Base-by-base conservation (phyloP, 2,888 invertebrate species). In the Lepidonotus clava region DNA sequence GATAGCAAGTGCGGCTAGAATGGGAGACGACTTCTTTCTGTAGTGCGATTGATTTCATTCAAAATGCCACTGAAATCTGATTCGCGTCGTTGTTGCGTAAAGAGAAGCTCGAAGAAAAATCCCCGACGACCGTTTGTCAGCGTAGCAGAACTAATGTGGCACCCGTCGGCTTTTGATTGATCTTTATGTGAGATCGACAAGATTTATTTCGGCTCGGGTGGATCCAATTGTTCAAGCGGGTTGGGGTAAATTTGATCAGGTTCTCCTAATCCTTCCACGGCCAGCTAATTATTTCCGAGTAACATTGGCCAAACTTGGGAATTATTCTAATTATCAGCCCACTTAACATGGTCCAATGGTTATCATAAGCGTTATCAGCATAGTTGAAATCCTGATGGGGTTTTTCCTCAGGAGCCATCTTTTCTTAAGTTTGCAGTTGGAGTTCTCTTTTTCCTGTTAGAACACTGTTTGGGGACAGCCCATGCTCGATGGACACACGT, bases 151-250 rank as follows among this genome's bases (percentile, higher is more conserved):
- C 71, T 71, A 71, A 71, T 34, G 71, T 71, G 34, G 71, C 34
- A 71, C 18, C n/a, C 71, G 71, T 38, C 71, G 36, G 36, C 36
- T 34, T 71, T 11, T 38, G 71, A 71, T 71, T 71, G 71, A 36
- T 71, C 71, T 34, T 71, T 6, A 71, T 71, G 71, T 71, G 71
- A 71, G 38, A 71, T 71, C 71, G 71, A 71, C 71, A 71, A 36
- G 71, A 71, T 71, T 71, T 71, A 71, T 71, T 71, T 71, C n/a
- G 38, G 38, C 71, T 71, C 38, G 4, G 71, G 36, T 71, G 71
- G 36, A 34, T 71, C 71, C 36, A 11, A 71, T 71, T 71, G 71
- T 71, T 71, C 71, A 14, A 21, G 71, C 71, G 18, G 71, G 36
- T 11, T 71, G n/a, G 36, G 38, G 18, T 71, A 71, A 71, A 71